These are phyloP conservation scores for Goniozus legneri DNA, from an alignment of 1,140 invertebrate species.

Conservation along the genomic window DNA sequence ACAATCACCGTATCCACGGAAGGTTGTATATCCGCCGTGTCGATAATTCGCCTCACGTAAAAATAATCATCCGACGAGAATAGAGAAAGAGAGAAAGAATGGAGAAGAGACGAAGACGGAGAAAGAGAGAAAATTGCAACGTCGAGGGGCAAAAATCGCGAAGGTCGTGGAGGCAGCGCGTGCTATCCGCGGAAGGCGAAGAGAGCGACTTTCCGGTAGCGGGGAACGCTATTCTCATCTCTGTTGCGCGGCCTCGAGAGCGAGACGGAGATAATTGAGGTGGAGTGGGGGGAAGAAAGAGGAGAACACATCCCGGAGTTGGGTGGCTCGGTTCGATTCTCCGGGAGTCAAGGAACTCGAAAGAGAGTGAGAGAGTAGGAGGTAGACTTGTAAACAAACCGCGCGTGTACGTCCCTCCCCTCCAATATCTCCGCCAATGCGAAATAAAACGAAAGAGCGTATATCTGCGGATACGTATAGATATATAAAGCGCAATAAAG, in stretches of 20 bases:
- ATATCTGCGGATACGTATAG: too few relatives aligned
- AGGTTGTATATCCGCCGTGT: too few relatives aligned
- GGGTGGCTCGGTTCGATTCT: conserved; percentile 13
- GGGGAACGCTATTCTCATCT: background rate
- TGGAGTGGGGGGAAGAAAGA: background rate
- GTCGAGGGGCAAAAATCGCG: too few relatives aligned
- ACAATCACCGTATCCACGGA: too few relatives aligned
- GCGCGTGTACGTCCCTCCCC: conserved; percentile 11
- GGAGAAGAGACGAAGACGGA: too few relatives aligned
- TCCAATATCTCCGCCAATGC: background rate
- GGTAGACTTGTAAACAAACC: conserved; percentile 27
- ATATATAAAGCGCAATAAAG: too few relatives aligned
- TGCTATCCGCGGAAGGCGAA: background rate
- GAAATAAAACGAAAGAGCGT: too few relatives aligned
- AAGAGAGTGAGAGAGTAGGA: background rate
- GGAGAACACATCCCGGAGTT: background rate
- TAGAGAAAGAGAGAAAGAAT: too few relatives aligned
- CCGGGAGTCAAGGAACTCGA: conserved; percentile 28
- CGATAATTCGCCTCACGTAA: too few relatives aligned
- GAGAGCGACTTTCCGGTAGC: background rate
- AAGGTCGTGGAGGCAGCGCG: background rate
- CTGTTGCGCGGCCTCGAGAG: background rate
- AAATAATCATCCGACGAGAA: too few relatives aligned
- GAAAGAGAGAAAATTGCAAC: too few relatives aligned
- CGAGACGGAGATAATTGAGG: background rate